Evolutionary conservation across 2,888 invertebrate genomes (phyloP), one percentile per base, ranked within the genome.

Genomic region (Melipona bicolor): DNA sequence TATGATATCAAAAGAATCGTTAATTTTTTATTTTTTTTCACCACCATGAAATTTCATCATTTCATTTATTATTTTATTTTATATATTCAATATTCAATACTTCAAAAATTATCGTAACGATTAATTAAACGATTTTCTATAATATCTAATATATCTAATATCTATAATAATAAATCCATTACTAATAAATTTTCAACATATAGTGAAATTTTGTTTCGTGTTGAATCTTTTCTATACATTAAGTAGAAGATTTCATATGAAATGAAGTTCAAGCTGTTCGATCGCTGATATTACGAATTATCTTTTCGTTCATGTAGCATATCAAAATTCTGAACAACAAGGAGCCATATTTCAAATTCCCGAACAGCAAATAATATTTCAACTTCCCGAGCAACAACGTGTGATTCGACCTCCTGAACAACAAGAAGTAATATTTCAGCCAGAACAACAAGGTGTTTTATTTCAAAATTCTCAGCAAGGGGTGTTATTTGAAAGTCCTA

Each of bases 401-500:
- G 49, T n/a, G 21, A 4, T 52, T 52, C 56, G 59, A 56, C 19
- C 19, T 6, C 59, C 71, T 24, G 59, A 43, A 73, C 49, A 64
- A 19, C 50, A 71, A 59, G 59, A 59, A 43, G 50, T n/a, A 11
- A 24, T 59, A n/a, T 36, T 64, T 52, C 73, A 74, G 36, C 73
- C 73, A 17, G 73, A 52, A 6, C 52, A 64, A 52, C 24, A 74
- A 11, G 50, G 17, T 52, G 27, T 32, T 36, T 24, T 73, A 59
- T 43, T 59, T 43, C 59, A 65, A 65, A 21, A 13, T 36, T 50
- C 56, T 19, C 49, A 32, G 4, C 73, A 69, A 17, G 17, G 5
- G 32, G 13, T 15, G 13, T 43, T 67, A 67, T 61, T 59, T 27
- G 50, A 76, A 50, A 32, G 19, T 24, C 0, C 24, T 36, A 32